Evolutionary conservation across 2,797 vertebrate genomes (phyloP).

Genomic region (Huso huso): DNA sequence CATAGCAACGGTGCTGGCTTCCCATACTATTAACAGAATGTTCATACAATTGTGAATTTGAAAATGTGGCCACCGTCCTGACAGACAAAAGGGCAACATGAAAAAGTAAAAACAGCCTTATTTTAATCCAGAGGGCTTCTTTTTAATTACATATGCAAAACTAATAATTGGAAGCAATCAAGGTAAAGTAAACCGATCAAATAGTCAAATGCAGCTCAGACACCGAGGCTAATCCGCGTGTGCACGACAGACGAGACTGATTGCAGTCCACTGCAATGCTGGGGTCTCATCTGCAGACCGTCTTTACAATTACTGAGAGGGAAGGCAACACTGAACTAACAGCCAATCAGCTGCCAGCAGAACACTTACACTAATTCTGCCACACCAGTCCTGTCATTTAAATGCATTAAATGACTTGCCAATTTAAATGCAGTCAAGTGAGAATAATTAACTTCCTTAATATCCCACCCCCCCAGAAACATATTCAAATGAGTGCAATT

Average conservation of each 20-base stretch:
- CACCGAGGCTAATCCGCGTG: neutral
- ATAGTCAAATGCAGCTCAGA: too few species aligned
- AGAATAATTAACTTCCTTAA: neutral
- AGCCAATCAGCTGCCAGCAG: constrained; percentile 11
- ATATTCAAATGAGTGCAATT: neutral
- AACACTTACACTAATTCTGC: neutral
- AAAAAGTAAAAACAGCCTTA: too few species aligned
- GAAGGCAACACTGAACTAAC: constrained; percentile 1
- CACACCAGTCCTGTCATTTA: neutral
- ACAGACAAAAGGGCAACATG: too few species aligned
- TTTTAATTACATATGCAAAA: too few species aligned
- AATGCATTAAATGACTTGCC: neutral
- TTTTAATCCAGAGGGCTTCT: too few species aligned
- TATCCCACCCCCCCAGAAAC: neutral
- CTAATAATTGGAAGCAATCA: too few species aligned
- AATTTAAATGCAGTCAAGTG: neutral
- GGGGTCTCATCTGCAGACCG: neutral
- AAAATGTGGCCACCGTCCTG: too few species aligned
- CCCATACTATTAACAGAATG: too few species aligned
- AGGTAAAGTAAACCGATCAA: too few species aligned
- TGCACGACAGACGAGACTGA: neutral
- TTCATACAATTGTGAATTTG: too few species aligned
- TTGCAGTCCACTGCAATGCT: neutral
- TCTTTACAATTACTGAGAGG: neutral
- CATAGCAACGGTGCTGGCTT: neutral